Evolutionary conservation across 2,888 invertebrate genomes (phyloP), one percentile per base, ranked within the genome.

Genomic region (Cantharis rustica): DNA sequence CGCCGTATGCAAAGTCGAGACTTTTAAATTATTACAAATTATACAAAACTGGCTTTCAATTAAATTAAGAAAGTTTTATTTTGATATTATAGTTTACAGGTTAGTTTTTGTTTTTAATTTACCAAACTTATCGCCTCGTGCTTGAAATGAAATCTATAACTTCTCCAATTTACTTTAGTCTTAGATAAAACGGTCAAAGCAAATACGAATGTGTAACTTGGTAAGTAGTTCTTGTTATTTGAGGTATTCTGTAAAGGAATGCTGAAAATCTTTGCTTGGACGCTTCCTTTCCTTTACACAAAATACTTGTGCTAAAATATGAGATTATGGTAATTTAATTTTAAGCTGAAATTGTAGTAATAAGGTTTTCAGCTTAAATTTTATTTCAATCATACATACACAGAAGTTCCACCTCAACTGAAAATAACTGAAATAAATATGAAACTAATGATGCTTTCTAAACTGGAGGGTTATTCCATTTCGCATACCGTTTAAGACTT

Each of bases 181-280:
- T 47, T 47, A 47, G 7, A 13, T n/a, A 47, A 47, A 47, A n/a
- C n/a, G n/a, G 47, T 47, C 47, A 47, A n/a, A 47, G 47, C n/a
- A 47, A 47, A 47, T 47, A 47, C 47, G n/a, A 47, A 47, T 47
- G 47, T 47, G 73, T n/a, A 73, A 20, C 76, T 73, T 73, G 73
- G 61, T 68, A 71, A 76, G 70, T 73, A 73, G 73, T 76, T 76
- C 73, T 76, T 73, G 73, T 76, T 73, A 76, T 73, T 73, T 71
- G 61, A 76, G 76, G 76, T 76, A 76, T 76, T 63, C 26, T 63
- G 68, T 71, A 76, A 76, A 73, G 76, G 76, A 76, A 76, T 76
- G 69, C 16, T 47, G 63, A 71, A 68, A 73, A 47, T 47, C 47
- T 47, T 47, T 47, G 47, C 47, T n/a, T 47, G n/a, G 47, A 47